Percentiles rank a stretch among this genome's conserved stretches.
Evolutionary conservation across 2,888 invertebrate species (phyloP).

Genomic region (Drosophila ezoana): DNA sequence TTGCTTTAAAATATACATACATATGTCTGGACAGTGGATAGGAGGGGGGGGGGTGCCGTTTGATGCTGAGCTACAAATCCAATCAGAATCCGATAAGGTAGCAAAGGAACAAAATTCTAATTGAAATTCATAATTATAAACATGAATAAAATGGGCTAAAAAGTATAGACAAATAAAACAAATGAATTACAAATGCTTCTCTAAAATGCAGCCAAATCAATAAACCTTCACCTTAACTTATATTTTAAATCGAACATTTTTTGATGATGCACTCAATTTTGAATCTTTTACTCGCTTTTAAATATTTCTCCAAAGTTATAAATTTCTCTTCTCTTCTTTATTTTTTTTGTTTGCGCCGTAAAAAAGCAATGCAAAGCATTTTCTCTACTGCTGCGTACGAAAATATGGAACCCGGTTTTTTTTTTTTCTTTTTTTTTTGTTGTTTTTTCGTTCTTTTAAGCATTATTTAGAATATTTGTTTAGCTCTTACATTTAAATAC

Average conservation of each 20-base stretch:
- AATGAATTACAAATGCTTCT: not conserved
- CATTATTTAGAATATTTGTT: slow-evolving; percentile 56
- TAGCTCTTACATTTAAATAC: slow-evolving; percentile 53
- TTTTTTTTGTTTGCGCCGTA: slow-evolving; percentile 24
- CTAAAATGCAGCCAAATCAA: not conserved
- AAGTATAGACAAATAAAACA: not conserved
- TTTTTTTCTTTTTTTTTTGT: slow-evolving; percentile 1
- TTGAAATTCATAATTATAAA: not conserved
- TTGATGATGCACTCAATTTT: not conserved
- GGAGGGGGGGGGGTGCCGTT: slow-evolving; percentile 26
- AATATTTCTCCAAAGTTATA: slow-evolving; percentile 35
- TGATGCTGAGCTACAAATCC: slow-evolving; percentile 9
- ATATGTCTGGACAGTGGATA: fast-evolving
- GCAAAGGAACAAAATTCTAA: not conserved
- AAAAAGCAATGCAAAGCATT: slow-evolving; percentile 51
- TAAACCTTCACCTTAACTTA: not conserved
- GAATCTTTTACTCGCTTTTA: slow-evolving; percentile 44
- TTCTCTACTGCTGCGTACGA: slow-evolving; percentile 54
- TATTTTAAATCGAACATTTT: slow-evolving; percentile 1
- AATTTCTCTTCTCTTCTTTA: not conserved
- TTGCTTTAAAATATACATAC: slow-evolving; percentile 50
- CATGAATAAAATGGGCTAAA: not conserved
- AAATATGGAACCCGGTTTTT: slow-evolving; percentile 47
- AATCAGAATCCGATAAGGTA: slow-evolving; percentile 1
- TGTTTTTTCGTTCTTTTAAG: slow-evolving; percentile 35